Conservation (phyloP, 2,797 vertebrate genomes). For the Sebastes wilsoni region DNA sequence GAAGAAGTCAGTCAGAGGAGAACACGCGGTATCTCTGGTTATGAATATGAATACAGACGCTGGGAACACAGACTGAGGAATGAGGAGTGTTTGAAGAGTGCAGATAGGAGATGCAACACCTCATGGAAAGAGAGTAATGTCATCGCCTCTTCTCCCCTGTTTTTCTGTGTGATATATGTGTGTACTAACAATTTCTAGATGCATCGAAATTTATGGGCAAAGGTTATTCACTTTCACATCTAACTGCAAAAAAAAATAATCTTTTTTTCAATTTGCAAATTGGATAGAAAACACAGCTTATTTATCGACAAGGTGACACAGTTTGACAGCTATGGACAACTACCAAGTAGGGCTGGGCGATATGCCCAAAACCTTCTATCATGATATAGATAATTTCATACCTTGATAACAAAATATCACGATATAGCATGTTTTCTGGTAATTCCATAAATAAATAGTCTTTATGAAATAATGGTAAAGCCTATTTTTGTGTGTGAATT, state of each 20-base stretch:
- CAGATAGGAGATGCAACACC: not conserved
- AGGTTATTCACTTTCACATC: not conserved
- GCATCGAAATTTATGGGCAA: not conserved
- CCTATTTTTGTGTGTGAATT: no score
- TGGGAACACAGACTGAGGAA: not conserved
- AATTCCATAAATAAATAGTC: no score
- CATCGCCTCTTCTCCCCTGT: not conserved
- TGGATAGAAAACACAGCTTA: not conserved
- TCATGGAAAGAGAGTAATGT: not conserved
- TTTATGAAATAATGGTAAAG: no score
- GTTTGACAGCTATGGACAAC: not conserved
- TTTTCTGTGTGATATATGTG: not conserved
- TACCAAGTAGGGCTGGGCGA: no score
- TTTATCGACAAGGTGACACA: not conserved
- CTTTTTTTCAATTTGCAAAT: not conserved
- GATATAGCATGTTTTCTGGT: no score
- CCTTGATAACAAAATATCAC: no score
- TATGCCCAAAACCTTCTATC: no score
- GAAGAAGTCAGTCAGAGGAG: not conserved
- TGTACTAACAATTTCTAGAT: not conserved
- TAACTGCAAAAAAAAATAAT: not conserved
- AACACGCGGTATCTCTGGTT: not conserved
- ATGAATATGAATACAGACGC: not conserved
- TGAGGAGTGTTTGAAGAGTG: not conserved
- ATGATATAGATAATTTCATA: no score